phyloP scores from a whole-genome alignment of 2,888 invertebrate genomes.

The Patella ulyssiponensis region DNA sequence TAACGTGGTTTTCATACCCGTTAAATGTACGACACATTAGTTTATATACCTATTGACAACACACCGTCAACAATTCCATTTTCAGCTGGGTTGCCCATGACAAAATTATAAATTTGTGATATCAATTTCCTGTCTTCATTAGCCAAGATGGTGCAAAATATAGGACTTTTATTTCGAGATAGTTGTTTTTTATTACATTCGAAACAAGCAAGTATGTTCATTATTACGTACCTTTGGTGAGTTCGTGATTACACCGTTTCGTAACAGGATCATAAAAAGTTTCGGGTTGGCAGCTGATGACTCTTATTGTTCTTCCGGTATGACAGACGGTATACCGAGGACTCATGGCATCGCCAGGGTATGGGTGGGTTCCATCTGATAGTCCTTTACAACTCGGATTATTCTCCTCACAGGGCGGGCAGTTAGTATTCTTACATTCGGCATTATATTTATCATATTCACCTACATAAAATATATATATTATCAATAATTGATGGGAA shows the following conservation, averaged over 20 bases:
- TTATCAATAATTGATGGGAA: neutral
- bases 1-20: no score
- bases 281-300: neutral
- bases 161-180: no score
- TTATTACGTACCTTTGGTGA: neutral
- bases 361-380: slow-evolving; percentile 27
- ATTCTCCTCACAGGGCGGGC: slow-evolving; percentile 30
- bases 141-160: no score
- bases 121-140: no score
- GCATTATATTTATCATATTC: slow-evolving; percentile 30
- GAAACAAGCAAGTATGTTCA: no score
- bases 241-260: neutral
- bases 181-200: no score
- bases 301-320: neutral
- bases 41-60: no score
- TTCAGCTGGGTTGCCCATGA: no score
- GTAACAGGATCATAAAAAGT: neutral
- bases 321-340: slow-evolving; percentile 25
- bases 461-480: slow-evolving; percentile 22
- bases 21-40: no score
- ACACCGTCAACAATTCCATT: no score
- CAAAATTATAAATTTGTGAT: no score
- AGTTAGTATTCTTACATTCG: slow-evolving; percentile 23
- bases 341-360: slow-evolving; percentile 24
- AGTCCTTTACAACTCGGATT: slow-evolving; percentile 25